A percentile compares a stretch with the other conserved stretches of the same genome.
Conservation (phyloP, 92 coral and sea anemone species). For the Diadumene lineata region DNA sequence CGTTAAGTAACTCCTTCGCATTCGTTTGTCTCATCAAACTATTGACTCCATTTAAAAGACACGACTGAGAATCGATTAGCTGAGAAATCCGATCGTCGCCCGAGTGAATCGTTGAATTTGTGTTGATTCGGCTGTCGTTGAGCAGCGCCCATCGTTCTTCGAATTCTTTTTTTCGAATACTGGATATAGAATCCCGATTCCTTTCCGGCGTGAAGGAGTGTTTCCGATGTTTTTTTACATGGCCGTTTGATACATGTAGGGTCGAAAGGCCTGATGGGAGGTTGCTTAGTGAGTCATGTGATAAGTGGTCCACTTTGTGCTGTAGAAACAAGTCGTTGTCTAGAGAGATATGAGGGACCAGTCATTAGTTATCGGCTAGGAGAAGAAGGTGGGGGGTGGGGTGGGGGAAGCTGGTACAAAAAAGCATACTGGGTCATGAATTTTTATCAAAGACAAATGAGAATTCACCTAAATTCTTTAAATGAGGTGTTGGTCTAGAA, state of each 20-base stretch:
- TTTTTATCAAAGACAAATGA: too few species aligned
- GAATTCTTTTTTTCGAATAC: slow-evolving; percentile 32
- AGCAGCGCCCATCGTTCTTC: slow-evolving; percentile 3
- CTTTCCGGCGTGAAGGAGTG: background rate
- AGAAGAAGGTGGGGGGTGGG: too few species aligned
- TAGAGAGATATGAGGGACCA: background rate
- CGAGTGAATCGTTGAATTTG: background rate
- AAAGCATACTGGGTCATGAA: too few species aligned
- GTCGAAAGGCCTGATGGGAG: slow-evolving; percentile 5
- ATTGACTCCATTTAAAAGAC: slow-evolving; percentile 25
- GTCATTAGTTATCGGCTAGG: background rate
- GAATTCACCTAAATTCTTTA: too few species aligned
- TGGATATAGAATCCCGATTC: slow-evolving; percentile 16
- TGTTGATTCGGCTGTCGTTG: slow-evolving; percentile 20
- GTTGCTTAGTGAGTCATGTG: slow-evolving; percentile 10
- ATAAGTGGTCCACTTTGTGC: slow-evolving; percentile 16
- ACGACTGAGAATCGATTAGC: slow-evolving; percentile 29
- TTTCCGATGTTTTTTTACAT: slow-evolving; percentile 4
- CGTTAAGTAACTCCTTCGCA: slow-evolving; percentile 18
- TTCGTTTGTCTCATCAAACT: slow-evolving; percentile 21
- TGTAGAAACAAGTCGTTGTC: slow-evolving; percentile 9
- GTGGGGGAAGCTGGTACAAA: too few species aligned
- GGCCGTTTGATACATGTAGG: slow-evolving; percentile 9
- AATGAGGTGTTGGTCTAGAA: too few species aligned
- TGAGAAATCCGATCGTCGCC: slow-evolving; percentile 12